These are phyloP conservation scores for Tridacna crocea DNA, from an alignment of 2,888 invertebrate species.

Conservation along the genomic window DNA sequence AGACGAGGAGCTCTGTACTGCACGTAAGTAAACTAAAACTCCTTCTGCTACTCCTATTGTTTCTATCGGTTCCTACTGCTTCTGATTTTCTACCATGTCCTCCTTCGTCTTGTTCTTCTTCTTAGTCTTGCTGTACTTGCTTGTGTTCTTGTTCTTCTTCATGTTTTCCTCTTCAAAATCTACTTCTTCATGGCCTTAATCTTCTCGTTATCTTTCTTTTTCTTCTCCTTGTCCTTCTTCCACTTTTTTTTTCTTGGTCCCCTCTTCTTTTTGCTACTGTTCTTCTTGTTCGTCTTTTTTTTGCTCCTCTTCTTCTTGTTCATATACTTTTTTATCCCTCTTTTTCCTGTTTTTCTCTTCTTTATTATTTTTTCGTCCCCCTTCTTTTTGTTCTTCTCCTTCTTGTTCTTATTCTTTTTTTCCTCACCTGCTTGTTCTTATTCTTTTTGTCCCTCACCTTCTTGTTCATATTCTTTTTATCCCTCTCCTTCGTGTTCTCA, in stretches of 20 bases:
- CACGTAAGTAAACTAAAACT: conserved; percentile 70
- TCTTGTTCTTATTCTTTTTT: not conserved
- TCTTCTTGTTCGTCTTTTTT: not conserved
- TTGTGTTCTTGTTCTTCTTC: not conserved
- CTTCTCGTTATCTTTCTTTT: not conserved
- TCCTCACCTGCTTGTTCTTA: not conserved
- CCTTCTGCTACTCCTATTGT: not conserved
- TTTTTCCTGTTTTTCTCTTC: not conserved
- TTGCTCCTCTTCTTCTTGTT: not conserved
- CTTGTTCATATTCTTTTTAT: not conserved
- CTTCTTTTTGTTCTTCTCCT: not conserved
- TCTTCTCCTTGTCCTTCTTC: not conserved
- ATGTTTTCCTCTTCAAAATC: not conserved
- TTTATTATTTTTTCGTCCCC: not conserved
- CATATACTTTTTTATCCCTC: not conserved
- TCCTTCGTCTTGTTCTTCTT: not conserved
- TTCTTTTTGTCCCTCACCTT: not conserved
- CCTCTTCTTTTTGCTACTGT: not conserved
- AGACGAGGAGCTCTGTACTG: conserved; percentile 79
- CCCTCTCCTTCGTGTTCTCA: not conserved
- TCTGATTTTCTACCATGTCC: not conserved
- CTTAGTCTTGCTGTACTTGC: not conserved
- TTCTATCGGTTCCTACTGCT: not conserved
- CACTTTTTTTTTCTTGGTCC: not conserved
- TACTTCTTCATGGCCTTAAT: too few species aligned